A percentile compares a stretch with the other conserved stretches of the same genome.
These are phyloP conservation scores for Dipodomys stephensi DNA, from an alignment of 2,113 vertebrate species.

Conservation along the genomic window DNA sequence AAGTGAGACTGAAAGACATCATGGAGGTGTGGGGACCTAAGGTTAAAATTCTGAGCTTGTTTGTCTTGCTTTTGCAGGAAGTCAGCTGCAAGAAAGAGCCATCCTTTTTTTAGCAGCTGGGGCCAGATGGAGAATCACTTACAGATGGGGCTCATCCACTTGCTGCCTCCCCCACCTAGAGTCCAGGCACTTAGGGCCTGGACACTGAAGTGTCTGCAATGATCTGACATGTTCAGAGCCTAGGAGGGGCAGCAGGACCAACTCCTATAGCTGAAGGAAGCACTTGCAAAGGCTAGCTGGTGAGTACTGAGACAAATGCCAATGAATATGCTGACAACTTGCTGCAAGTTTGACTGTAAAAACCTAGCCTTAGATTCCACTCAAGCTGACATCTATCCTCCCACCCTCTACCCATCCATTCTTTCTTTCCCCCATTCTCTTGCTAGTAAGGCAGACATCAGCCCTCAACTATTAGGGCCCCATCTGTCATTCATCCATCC, in stretches of 20 bases:
- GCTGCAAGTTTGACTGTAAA: constrained; percentile 13
- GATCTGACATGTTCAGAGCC: neutral
- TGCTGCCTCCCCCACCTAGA: neutral
- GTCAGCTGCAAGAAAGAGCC: neutral
- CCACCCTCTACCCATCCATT: neutral
- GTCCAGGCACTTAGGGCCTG: neutral
- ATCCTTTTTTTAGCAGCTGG: neutral
- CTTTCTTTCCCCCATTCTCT: neutral
- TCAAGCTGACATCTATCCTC: neutral
- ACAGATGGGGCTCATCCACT: neutral
- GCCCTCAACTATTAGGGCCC: neutral
- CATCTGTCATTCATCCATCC: neutral
- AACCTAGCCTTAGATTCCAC: neutral
- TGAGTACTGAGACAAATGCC: neutral
- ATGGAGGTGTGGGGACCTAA: neutral
- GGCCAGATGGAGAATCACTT: constrained; percentile 31
- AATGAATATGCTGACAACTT: neutral
- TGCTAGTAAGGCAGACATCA: neutral
- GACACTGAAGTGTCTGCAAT: neutral
- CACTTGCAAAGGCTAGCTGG: constrained; percentile 8
- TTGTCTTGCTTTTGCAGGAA: constrained; percentile 51
- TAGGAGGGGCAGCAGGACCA: neutral
- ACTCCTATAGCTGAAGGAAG: neutral
- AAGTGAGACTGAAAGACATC: constrained; percentile 33
- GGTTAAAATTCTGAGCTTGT: constrained; percentile 40